phyloP scores from a whole-genome alignment of 2,888 invertebrate genomes.

The Eugnorisma glareosa region DNA sequence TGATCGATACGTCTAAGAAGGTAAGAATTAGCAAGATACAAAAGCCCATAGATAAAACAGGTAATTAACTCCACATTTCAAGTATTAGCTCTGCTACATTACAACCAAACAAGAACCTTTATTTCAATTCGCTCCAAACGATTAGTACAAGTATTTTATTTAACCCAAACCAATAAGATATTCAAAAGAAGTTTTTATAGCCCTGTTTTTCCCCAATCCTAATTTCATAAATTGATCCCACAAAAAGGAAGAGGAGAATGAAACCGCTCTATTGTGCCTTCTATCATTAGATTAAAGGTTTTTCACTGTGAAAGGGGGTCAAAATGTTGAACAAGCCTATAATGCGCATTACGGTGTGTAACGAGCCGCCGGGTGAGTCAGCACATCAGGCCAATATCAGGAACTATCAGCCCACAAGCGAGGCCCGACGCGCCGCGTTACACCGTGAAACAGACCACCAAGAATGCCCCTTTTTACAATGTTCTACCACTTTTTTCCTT shows the following conservation, averaged over 20 bases:
- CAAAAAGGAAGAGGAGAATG: slow-evolving; percentile 60
- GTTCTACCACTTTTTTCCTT: slow-evolving; percentile 74
- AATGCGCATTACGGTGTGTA: slow-evolving; percentile 71
- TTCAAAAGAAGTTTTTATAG: slow-evolving; percentile 42
- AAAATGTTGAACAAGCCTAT: slow-evolving; percentile 69
- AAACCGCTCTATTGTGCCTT: slow-evolving; percentile 62
- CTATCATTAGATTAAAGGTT: slow-evolving; percentile 68
- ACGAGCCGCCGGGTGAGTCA: slow-evolving; percentile 83
- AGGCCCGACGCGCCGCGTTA: slow-evolving; percentile 82
- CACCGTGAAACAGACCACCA: slow-evolving; percentile 89
- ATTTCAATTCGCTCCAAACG: not conserved
- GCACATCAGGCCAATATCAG: slow-evolving; percentile 85
- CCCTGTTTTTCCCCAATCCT: slow-evolving; percentile 28
- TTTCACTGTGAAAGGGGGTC: slow-evolving; percentile 60
- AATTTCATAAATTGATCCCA: slow-evolving; percentile 58
- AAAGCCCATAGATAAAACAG: not conserved
- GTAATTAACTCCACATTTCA: not conserved
- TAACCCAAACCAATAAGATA: slow-evolving; percentile 12
- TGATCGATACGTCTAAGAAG: not conserved
- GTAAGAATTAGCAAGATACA: not conserved
- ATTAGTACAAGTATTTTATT: slow-evolving; percentile 15
- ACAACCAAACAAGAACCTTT: slow-evolving; percentile 4
- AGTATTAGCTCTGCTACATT: not conserved
- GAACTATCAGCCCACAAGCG: slow-evolving; percentile 86
- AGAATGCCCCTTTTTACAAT: slow-evolving; percentile 81